Percentiles rank a stretch among this genome's conserved stretches.
Conservation (phyloP, 2,113 vertebrate species). For the Danionella cerebrum region DNA sequence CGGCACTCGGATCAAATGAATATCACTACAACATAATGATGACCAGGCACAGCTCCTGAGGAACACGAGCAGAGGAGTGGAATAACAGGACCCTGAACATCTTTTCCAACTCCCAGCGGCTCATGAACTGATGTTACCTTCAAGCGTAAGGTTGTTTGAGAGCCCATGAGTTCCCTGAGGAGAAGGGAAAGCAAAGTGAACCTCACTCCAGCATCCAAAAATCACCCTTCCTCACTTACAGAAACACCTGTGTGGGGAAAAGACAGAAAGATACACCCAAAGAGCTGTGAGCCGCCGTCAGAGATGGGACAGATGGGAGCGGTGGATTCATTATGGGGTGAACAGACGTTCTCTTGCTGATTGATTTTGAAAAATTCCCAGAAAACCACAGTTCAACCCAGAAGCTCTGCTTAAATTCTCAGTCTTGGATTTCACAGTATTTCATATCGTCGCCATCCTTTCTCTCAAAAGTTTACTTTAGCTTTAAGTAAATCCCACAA, state of each 20-base stretch:
- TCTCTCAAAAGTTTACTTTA: no score
- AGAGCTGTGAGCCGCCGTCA: not conserved
- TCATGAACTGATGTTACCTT: not conserved
- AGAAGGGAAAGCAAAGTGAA: slow-evolving; percentile 1
- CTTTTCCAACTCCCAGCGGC: not conserved
- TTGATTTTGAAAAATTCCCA: not conserved
- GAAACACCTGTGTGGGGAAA: not conserved
- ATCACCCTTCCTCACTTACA: not conserved
- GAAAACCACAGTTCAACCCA: not conserved
- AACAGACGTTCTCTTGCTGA: not conserved
- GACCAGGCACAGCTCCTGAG: not conserved
- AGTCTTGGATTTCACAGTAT: no score
- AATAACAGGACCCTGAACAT: not conserved
- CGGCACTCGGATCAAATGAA: not conserved
- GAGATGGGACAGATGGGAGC: not conserved
- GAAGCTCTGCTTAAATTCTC: not conserved
- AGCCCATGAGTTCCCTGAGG: slow-evolving; percentile 11
- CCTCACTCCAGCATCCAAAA: slow-evolving; percentile 2
- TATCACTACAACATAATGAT: not conserved
- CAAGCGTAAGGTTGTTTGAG: slow-evolving; percentile 5
- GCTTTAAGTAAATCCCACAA: no score
- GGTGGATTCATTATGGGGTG: not conserved
- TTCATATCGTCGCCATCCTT: no score
- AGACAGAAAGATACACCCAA: not conserved
- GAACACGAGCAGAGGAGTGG: not conserved